Base-by-base conservation (phyloP, 2,113 vertebrate species). In the Tychaedon coryphoeus region DNA sequence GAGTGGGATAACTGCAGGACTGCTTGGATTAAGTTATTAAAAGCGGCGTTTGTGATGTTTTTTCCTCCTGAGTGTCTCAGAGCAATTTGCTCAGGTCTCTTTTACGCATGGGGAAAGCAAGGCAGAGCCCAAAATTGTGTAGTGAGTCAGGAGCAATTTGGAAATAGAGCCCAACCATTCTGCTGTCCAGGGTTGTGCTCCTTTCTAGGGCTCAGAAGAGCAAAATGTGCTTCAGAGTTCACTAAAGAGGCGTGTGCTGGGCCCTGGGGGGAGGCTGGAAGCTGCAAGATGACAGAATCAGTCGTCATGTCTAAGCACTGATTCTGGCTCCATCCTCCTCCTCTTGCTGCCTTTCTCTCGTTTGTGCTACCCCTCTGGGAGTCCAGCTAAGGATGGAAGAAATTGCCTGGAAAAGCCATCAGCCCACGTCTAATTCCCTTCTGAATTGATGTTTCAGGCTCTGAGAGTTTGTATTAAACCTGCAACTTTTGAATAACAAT, bases 361-460 rank as follows among this genome's bases (percentile, higher is more conserved):
- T 93, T 84, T 60, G 61, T 67, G 76, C 45, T 61, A 2, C 33
- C 65, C 91, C 92, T 81, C 53, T 91, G 96, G 94, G 95, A 96
- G 43, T 57, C 86, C 36, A 1, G 69, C 73, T 89, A 84, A 95
- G 89, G 75, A 88, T 70, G 76, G 92, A 92, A 95, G 92, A 95
- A 96, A 95, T 94, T 90, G 92, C 86, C 76, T 93, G 92, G 91
- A 93, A 95, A 95, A 90, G 65, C 83, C 83, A 90, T 94, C 94
- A 95, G 86, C 91, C 94, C 86, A 92, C 91, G 36, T 89, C 47
- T 91, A 47, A 94, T 93, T 94, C 94, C 91, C 92, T 81, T 31
- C 65, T 83, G 91, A 73, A 64, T 74, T 77, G 86, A 57, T 53
- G 56, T 86, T 92, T 90, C 86, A 83, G 72, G 88, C 83, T 95